Conservation (phyloP, 2,888 invertebrate species). For the Rhagonycha lutea region DNA sequence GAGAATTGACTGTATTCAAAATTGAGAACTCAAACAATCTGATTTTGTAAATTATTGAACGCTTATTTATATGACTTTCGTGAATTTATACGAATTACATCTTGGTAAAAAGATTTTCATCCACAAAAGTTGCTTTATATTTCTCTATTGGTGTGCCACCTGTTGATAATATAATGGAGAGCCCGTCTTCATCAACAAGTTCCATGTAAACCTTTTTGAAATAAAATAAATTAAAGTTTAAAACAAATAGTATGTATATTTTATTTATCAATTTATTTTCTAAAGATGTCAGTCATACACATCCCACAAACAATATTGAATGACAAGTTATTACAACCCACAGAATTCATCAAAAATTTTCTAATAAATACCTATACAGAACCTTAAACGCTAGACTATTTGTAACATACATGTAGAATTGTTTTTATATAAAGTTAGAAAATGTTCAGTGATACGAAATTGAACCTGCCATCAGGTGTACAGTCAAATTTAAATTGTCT, state of each 20-base stretch:
- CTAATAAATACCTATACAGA: slow-evolving; percentile 27
- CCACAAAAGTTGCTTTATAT: too few relatives aligned
- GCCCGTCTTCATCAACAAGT: too few relatives aligned
- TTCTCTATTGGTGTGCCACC: too few relatives aligned
- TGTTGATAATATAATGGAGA: too few relatives aligned
- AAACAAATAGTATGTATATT: slow-evolving; percentile 2
- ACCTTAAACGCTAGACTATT: slow-evolving; percentile 27
- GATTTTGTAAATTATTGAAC: too few relatives aligned
- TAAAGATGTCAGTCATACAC: slow-evolving; percentile 39
- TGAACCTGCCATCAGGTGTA: slow-evolving; percentile 11
- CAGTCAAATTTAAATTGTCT: slow-evolving; percentile 9
- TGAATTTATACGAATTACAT: too few relatives aligned
- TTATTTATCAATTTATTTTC: slow-evolving; percentile 25
- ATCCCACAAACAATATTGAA: slow-evolving; percentile 40
- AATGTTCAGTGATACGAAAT: slow-evolving; percentile 23
- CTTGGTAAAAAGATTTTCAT: too few relatives aligned
- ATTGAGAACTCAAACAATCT: too few relatives aligned
- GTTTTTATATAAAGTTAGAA: slow-evolving; percentile 31
- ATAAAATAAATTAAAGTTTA: not conserved
- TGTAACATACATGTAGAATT: slow-evolving; percentile 24
- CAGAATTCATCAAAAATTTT: slow-evolving; percentile 33
- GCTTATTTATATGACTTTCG: too few relatives aligned
- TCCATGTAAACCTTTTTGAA: too few relatives aligned
- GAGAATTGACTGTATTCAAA: too few relatives aligned
- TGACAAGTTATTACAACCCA: slow-evolving; percentile 37